phyloP scores from a whole-genome alignment of 2,113 vertebrate genomes.

The Pterocles orientalis region DNA sequence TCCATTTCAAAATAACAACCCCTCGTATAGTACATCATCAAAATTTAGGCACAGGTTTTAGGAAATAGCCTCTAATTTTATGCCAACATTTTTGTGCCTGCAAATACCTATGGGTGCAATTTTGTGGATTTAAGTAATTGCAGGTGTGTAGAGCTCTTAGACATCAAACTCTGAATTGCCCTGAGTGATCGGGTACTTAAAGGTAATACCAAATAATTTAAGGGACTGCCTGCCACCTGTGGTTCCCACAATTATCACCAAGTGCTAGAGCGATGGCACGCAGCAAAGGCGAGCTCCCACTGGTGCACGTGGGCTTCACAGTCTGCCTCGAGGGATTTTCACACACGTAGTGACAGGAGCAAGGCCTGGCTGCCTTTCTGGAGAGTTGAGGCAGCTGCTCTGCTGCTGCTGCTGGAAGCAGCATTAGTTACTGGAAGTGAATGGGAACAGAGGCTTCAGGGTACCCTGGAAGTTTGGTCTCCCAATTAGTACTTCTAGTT shows the following conservation, averaged over 20 bases:
- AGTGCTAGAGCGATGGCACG: background rate
- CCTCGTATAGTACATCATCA: conserved; percentile 23
- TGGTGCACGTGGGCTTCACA: rapidly evolving
- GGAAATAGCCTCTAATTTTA: conserved; percentile 57
- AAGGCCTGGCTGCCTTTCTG: background rate
- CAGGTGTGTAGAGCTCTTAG: conserved; percentile 24
- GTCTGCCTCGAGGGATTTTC: rapidly evolving
- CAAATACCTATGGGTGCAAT: conserved; percentile 35
- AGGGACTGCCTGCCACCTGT: background rate
- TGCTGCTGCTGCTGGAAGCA: rapidly evolving
- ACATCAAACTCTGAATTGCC: conserved; percentile 19
- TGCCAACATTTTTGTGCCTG: conserved; percentile 37
- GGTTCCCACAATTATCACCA: background rate
- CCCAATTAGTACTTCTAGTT: rapidly evolving
- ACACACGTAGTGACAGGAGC: rapidly evolving
- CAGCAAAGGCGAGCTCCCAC: background rate
- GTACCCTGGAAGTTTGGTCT: background rate
- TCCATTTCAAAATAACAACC: conserved; percentile 61
- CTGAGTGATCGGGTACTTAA: background rate
- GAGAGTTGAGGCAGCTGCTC: background rate
- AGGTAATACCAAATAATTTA: background rate
- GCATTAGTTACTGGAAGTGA: background rate
- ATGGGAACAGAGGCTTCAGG: background rate
- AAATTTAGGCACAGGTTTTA: conserved; percentile 49
- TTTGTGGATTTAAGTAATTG: conserved; percentile 42